A percentile compares a stretch with the other conserved stretches of the same genome.
Conservation (phyloP, 1,140 invertebrate genomes). For the Drosophila subpulchrella region DNA sequence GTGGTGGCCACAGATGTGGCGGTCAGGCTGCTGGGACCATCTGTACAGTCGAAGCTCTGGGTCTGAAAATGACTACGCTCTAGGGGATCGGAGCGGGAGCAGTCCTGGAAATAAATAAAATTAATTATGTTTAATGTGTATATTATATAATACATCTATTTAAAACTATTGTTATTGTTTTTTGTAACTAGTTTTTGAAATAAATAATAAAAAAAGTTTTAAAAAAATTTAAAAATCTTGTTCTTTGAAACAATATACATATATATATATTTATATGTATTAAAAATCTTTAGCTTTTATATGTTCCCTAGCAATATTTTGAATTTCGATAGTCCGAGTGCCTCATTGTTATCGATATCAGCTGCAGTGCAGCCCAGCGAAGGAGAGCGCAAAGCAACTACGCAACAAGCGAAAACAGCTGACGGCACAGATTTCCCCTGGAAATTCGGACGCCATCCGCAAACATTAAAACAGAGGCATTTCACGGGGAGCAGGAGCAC, state of each 20-base stretch:
- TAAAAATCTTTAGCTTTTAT: not conserved
- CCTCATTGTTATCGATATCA: constrained; percentile 30
- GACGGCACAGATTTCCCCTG: constrained; percentile 5
- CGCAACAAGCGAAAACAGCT: constrained; percentile 29
- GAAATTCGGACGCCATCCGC: not conserved
- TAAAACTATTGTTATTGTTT: too few species aligned
- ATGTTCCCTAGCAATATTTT: not conserved
- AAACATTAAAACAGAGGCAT: not conserved
- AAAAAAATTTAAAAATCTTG: not conserved
- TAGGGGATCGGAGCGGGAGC: constrained; percentile 21
- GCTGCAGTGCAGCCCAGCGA: constrained; percentile 17
- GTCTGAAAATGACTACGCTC: not conserved
- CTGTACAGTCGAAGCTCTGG: constrained; percentile 50
- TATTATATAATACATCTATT: too few species aligned
- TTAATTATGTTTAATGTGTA: not conserved
- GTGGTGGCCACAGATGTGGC: constrained; percentile 12
- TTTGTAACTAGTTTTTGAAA: too few species aligned
- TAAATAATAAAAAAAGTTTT: too few species aligned
- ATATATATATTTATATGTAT: too few species aligned
- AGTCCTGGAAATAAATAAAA: constrained; percentile 37
- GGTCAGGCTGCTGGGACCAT: constrained; percentile 32
- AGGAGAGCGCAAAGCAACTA: constrained; percentile 8
- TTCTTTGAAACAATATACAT: too few species aligned
- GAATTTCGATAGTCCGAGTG: constrained; percentile 1
- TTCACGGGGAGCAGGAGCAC: not conserved